These are phyloP conservation scores for Sturmia bella DNA, from an alignment of 2,888 invertebrate genomes.

Conservation along the genomic window DNA sequence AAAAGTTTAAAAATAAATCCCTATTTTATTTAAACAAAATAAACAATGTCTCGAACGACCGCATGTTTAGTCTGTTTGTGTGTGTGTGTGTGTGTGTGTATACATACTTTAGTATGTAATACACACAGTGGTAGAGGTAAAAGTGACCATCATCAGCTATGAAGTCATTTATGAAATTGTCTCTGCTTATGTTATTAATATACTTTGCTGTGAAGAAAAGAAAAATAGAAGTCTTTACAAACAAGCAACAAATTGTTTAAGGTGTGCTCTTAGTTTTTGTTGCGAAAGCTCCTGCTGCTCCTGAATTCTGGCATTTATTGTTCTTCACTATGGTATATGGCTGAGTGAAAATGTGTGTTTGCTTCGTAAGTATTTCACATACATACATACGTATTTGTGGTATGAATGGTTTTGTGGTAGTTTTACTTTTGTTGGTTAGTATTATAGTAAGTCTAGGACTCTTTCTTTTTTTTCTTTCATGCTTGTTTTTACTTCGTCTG, in stretches of 20 bases:
- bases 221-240: slow-evolving; percentile 57
- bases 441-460: slow-evolving; percentile 23
- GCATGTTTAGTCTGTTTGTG: too few species aligned
- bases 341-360: slow-evolving; percentile 23
- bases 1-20: slow-evolving; percentile 53
- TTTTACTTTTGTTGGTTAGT: slow-evolving; percentile 34
- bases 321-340: slow-evolving; percentile 10
- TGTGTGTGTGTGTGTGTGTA: too few species aligned
- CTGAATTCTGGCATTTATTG: slow-evolving; percentile 26
- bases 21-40: slow-evolving; percentile 38
- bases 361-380: neutral
- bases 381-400: neutral
- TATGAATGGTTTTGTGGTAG: slow-evolving; percentile 56
- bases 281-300: slow-evolving; percentile 37
- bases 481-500: slow-evolving; percentile 43
- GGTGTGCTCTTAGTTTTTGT: slow-evolving; percentile 52
- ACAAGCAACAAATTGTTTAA: slow-evolving; percentile 68
- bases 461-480: slow-evolving; percentile 16
- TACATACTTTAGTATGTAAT: neutral
- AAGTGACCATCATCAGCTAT: slow-evolving; percentile 56
- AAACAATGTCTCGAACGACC: slow-evolving; percentile 19
- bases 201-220: slow-evolving; percentile 29
- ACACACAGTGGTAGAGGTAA: neutral
- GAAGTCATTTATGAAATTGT: slow-evolving; percentile 68
- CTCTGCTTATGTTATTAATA: slow-evolving; percentile 66